Evolutionary conservation across 2,797 vertebrate species (phyloP).

Genomic region (Numenius phaeopus): DNA sequence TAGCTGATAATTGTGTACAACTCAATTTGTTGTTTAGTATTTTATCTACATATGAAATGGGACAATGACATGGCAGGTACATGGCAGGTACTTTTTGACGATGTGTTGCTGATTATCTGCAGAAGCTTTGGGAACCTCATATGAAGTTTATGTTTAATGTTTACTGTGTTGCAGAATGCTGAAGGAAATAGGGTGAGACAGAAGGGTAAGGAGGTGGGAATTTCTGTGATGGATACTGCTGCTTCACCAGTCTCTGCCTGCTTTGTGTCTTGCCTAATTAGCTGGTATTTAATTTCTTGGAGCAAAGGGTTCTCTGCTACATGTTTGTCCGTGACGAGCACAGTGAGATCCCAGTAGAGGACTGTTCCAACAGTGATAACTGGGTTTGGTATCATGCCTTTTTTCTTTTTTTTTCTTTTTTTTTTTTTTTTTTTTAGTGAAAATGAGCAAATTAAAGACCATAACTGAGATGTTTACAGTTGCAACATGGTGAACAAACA

Average conservation of each 20-base stretch:
- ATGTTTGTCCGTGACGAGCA: background rate
- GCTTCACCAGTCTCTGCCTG: background rate
- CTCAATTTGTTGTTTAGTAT: background rate
- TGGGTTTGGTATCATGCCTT: background rate
- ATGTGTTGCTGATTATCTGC: background rate
- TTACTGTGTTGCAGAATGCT: background rate
- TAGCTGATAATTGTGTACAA: background rate
- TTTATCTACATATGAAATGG: background rate
- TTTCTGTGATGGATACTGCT: background rate
- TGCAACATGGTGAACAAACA: conserved; percentile 30
- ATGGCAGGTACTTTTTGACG: background rate
- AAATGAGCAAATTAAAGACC: conserved; percentile 17
- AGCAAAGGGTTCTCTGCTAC: background rate
- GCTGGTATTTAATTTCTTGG: background rate
- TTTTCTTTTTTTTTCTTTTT: background rate
- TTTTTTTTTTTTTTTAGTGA: background rate
- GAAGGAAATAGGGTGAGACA: background rate
- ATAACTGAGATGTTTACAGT: conserved; percentile 6
- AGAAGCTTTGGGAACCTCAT: background rate
- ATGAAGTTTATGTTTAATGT: background rate
- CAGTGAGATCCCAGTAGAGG: background rate
- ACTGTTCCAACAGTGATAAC: conserved; percentile 1
- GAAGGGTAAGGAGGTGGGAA: background rate
- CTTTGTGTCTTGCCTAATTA: conserved; percentile 1
- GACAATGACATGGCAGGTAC: background rate